These are phyloP conservation scores for Cephus runcator DNA, from an alignment of 2,888 invertebrate genomes.

Conservation along the genomic window DNA sequence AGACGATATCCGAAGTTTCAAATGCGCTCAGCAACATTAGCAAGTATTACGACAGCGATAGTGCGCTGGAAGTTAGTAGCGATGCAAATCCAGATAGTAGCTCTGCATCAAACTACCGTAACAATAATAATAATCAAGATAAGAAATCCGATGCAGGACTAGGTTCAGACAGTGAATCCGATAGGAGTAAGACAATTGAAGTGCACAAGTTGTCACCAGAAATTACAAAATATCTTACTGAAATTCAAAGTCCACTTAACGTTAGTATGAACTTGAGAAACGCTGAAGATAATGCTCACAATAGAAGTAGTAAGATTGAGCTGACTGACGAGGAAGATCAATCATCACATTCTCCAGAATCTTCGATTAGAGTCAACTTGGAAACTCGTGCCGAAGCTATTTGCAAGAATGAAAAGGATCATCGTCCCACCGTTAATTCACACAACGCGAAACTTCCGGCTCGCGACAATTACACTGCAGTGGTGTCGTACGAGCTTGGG, in stretches of 20 bases:
- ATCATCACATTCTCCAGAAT: background rate
- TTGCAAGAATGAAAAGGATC: background rate
- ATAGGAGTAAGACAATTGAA: background rate
- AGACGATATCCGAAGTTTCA: slow-evolving; percentile 15
- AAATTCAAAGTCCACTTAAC: background rate
- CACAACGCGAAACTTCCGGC: background rate
- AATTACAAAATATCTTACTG: background rate
- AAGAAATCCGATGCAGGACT: background rate
- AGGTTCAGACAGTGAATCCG: background rate
- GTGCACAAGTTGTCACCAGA: background rate
- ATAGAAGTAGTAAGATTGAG: background rate
- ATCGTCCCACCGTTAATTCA: background rate
- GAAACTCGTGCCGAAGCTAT: background rate
- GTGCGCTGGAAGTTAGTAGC: slow-evolving; percentile 6
- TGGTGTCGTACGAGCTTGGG: background rate
- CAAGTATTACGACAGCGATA: slow-evolving; percentile 21
- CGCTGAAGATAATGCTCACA: background rate
- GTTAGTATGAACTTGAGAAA: background rate
- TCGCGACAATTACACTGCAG: background rate
- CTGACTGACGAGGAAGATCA: background rate
- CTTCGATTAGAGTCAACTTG: background rate
- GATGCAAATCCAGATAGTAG: slow-evolving; percentile 4
- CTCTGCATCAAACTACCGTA: background rate
- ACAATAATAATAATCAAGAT: background rate
- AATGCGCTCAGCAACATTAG: slow-evolving; percentile 14